Evolutionary conservation across 2,113 vertebrate species (phyloP), one percentile per base, ranked within the genome.

Genomic region (Toxotes jaculatrix): DNA sequence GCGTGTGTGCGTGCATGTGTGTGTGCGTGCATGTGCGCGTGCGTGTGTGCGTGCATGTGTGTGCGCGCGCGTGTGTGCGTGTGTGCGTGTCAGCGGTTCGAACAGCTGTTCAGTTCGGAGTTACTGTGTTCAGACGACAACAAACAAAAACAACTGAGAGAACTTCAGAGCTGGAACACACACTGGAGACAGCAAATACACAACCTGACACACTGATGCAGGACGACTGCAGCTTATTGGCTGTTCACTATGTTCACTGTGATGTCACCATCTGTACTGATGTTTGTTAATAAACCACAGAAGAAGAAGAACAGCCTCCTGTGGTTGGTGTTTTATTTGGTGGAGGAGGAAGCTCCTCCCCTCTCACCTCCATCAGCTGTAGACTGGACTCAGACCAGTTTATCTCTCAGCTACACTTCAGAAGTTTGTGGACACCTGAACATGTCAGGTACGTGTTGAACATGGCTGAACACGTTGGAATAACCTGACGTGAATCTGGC

Each of bases 171-270:
- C 57, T 93, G 91, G 92, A 90, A 19, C 73, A 36, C 40, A 34
- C 82, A 91, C 78, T 93, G 91, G 88, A 81, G 32, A 23, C 74
- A 72, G 14, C 72, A 93, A 72, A 83, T 85, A 62, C 47, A 80
- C 65, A 47, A 64, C 14, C 77, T 80, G 51, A 82, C 76, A 57
- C 13, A 13, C 21, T 43, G 69, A 43, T 5, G 42, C 45, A 19
- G 1, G 13, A 45, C 43, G 13, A 14, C 43, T 45, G 42, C 40
- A 64, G 36, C 66, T 72, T 51, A 66, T 66, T 66, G 42, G 27
- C 55, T 31, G 60, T 82, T 47, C 17, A 16, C 16, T 47, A 21
- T 62, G 36, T 40, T 8, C 9, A 23, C 45, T 55, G 80, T 57
- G 11, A 47, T 40, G 21, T 32, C 45, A 69, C 38, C 42, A 31